Base-by-base conservation (phyloP, 2,797 vertebrate species). In the Sebastiscus albofasciatus region DNA sequence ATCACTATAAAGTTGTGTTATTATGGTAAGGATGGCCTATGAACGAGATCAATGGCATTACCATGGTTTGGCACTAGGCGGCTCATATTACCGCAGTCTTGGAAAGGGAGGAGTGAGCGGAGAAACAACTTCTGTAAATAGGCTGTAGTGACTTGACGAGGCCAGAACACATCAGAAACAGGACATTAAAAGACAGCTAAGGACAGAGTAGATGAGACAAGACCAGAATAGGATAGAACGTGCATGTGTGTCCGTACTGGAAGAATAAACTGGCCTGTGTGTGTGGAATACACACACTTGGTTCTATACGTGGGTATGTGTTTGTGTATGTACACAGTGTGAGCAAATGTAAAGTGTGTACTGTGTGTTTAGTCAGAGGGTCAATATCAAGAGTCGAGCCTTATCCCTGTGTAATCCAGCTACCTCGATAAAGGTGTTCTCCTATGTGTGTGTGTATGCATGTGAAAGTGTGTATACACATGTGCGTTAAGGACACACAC, bases 361-460 rank as follows among this genome's bases (percentile, higher is more conserved):
- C 54, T 59, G 13, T 66, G 14, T 64, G 82, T 87, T 87, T 85
- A 89, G 82, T 88, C 89, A 83, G 69, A 85, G 85, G 84, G 90
- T 92, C 87, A 93, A 93, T 92, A 92, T 83, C 75, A 91, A 82
- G 79, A 91, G 90, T 86, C 65, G 8, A 84, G 77, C 79, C 55
- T 90, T 87, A 90, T 93, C 80, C 86, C 82, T 87, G 83, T 89
- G 91, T 93, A 91, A 92, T 93, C 93, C 91, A 89, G 74, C 82
- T 65, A 70, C 59, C 61, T 79, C 56, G 84, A 87, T 87, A 88
- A 84, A 61, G 80, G 75, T 75, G 72, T 61, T 66, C 75, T 62
- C 49, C 11, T 34, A 2, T 59, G 34, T 54, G 42, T 74, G 65
- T 72, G 72, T 78, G 60, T 24, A 34, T 24, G 33, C n/a, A 18